These are phyloP conservation scores for Noctua janthina DNA, from an alignment of 2,888 invertebrate species.

Conservation along the genomic window DNA sequence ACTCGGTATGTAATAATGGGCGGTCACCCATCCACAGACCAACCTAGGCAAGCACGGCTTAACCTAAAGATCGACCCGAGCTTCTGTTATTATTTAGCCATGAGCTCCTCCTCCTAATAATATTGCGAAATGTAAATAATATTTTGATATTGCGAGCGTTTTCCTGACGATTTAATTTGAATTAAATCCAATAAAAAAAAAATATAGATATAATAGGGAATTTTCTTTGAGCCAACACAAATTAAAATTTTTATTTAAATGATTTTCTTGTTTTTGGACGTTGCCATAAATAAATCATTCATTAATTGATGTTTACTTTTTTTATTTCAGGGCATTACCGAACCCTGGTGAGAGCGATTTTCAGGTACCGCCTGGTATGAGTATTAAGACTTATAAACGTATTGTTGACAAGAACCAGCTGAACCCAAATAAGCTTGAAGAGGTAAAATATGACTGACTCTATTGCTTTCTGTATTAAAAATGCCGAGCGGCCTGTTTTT, in stretches of 20 bases:
- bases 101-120: not conserved
- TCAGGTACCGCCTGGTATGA: slow-evolving; percentile 94
- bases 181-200: not conserved
- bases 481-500: not conserved
- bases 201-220: not conserved
- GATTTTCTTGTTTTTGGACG: not conserved
- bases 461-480: not conserved
- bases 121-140: not conserved
- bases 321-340: slow-evolving; percentile 85
- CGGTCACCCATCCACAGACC: too few relatives aligned
- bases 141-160: not conserved
- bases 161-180: not conserved
- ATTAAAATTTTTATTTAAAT: not conserved
- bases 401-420: slow-evolving; percentile 93
- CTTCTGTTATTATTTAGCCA: too few relatives aligned
- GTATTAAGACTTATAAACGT: slow-evolving; percentile 93
- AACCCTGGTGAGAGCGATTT: slow-evolving; percentile 88
- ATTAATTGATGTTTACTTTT: not conserved
- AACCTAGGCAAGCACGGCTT: too few relatives aligned
- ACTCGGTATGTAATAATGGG: too few relatives aligned
- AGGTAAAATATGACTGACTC: slow-evolving; percentile 83
- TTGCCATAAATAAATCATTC: not conserved
- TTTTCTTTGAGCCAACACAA: not conserved
- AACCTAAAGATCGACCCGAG: too few relatives aligned
- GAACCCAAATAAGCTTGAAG: slow-evolving; percentile 95